Conservation (phyloP, 1,140 invertebrate genomes). For the Chironomus tepperi region DNA sequence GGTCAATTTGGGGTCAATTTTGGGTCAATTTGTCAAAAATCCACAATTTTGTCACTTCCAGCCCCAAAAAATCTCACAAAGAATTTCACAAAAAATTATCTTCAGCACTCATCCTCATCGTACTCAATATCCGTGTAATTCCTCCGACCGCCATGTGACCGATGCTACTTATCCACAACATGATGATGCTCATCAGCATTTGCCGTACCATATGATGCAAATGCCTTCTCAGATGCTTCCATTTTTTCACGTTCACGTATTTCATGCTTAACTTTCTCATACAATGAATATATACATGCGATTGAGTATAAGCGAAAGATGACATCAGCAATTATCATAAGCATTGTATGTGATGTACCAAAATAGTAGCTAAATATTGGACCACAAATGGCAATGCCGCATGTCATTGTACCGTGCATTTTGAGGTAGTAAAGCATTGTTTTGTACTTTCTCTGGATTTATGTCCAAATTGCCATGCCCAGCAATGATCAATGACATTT, state of each 20-base stretch:
- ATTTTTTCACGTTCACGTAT: not conserved
- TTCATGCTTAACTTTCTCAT: not conserved
- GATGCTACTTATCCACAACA: not conserved
- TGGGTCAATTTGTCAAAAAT: too few relatives aligned
- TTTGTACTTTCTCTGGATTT: not conserved
- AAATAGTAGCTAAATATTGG: not conserved
- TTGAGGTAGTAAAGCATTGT: slow-evolving; percentile 12
- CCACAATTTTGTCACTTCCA: too few relatives aligned
- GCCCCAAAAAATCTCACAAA: too few relatives aligned
- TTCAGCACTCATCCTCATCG: not conserved
- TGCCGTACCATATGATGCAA: not conserved
- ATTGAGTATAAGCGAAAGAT: not conserved
- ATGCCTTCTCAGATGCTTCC: not conserved
- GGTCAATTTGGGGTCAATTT: too few relatives aligned
- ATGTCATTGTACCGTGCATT: not conserved
- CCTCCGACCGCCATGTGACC: not conserved
- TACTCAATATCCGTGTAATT: not conserved
- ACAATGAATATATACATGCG: not conserved
- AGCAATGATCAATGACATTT: too few relatives aligned
- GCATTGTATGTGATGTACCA: not conserved
- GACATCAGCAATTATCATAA: not conserved
- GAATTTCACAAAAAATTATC: too few relatives aligned
- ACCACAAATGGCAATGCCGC: not conserved
- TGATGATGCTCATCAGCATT: not conserved
- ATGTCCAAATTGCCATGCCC: too few relatives aligned